Evolutionary conservation across 2,888 invertebrate genomes (phyloP), one percentile per base, ranked within the genome.

Genomic region (Quadriops clusia): DNA sequence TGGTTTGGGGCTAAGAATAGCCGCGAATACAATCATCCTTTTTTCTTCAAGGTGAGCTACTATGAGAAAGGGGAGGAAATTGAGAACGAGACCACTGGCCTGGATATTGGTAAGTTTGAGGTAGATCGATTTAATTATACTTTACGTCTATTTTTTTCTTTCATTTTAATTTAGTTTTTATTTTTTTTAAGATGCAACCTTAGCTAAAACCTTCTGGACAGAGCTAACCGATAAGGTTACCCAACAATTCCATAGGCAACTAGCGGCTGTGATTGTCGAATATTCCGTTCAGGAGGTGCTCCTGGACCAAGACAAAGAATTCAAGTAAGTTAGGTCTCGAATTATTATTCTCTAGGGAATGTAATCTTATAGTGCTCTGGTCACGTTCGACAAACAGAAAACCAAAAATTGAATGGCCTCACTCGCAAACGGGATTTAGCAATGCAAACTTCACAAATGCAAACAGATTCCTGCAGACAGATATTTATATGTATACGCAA

Each of bases 231-330:
- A 49, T 12, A 44, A 44, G 15, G 32, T 58, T 28, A 53, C 50
- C 2, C 36, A 41, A 22, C 32, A 50, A 16, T 39, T 60, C 28
- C 45, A 51, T 26, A 37, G 44, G 26, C 56, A 58, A 36, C 41
- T 58, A 10, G 51, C 44, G 14, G 50, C 49, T 32, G 53, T 54
- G 4, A 50, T 58, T n/a, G 51, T 54, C 2, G 58, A 58, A 39
- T 54, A 53, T 40, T 58, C 58, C 1, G 47, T 58, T 15, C 46
- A 47, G 6, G 60, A 60, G 36, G 41, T 58, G 16, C 43, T 60
- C 9, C 43, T 46, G 10, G 56, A 58, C 23, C 46, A 52, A 28
- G 49, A 52, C 18, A 45, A 48, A 13, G 47, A 49, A 32, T 37
- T 56, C 26, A 45, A 49, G 58, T 56, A 46, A 47, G n/a, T n/a